Conservation (phyloP, 1,140 invertebrate genomes). For the Argopecten irradians region DNA sequence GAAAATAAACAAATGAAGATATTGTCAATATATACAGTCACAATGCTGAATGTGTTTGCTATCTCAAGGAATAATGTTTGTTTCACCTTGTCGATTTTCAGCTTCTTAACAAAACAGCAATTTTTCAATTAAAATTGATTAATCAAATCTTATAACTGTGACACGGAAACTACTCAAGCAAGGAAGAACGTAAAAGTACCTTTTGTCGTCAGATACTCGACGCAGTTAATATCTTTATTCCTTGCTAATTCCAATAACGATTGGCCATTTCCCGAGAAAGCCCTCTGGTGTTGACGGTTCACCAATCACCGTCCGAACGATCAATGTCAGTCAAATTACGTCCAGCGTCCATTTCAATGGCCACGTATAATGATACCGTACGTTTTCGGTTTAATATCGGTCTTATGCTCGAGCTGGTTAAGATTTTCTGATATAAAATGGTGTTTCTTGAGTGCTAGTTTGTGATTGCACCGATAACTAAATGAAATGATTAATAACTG, state of each 20-base stretch:
- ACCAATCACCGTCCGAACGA: background rate
- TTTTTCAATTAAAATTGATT: background rate
- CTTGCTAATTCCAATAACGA: background rate
- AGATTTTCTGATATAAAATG: background rate
- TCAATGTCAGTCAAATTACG: constrained; percentile 14
- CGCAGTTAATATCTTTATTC: background rate
- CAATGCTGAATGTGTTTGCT: no score
- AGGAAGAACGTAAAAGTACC: background rate
- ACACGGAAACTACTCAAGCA: background rate
- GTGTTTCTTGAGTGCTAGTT: background rate
- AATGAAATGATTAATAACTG: background rate
- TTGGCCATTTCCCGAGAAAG: background rate
- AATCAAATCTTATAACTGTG: background rate
- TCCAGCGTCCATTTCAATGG: background rate
- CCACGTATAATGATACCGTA: background rate
- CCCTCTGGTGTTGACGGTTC: background rate
- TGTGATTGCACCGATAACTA: background rate
- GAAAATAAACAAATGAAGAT: no score
- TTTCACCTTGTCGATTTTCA: no score
- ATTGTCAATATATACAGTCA: no score
- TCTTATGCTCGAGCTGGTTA: constrained; percentile 9
- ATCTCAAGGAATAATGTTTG: no score
- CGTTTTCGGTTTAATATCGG: background rate
- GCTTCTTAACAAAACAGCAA: no score
- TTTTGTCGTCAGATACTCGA: background rate